phyloP scores from a whole-genome alignment of 2,797 vertebrate genomes.

The Chelonia mydas region DNA sequence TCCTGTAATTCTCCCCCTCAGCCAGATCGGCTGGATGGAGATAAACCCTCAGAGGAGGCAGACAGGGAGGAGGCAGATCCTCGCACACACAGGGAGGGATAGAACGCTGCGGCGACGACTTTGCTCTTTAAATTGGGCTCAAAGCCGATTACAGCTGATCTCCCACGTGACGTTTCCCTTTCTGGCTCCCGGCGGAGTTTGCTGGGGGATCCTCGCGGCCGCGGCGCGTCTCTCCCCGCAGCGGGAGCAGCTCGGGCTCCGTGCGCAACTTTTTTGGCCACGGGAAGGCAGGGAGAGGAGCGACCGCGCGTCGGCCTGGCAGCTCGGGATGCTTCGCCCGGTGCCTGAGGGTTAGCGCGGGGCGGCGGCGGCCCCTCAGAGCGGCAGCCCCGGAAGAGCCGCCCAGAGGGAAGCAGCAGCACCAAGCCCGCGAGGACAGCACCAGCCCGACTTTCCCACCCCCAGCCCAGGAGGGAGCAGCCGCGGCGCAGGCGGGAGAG shows the following conservation, averaged over 20 bases:
- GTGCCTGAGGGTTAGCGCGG: neutral
- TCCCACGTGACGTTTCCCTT: slow-evolving; percentile 81
- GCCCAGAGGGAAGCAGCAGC: neutral
- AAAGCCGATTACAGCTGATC: slow-evolving; percentile 90
- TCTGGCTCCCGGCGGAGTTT: slow-evolving; percentile 70
- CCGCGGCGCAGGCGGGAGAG: neutral
- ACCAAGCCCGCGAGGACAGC: neutral
- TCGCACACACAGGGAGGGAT: neutral
- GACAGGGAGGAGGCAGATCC: neutral
- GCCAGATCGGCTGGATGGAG: neutral
- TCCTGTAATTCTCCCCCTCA: neutral
- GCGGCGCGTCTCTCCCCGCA: slow-evolving; percentile 10
- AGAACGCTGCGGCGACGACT: slow-evolving; percentile 65
- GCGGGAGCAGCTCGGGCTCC: neutral
- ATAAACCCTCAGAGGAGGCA: neutral
- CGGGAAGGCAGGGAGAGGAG: neutral
- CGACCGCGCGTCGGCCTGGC: neutral
- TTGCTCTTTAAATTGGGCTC: slow-evolving; percentile 88
- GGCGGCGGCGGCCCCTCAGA: neutral
- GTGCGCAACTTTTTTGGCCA: slow-evolving; percentile 47
- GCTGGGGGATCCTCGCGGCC: slow-evolving; percentile 26
- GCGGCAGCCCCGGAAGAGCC: neutral
- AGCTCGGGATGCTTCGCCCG: neutral
- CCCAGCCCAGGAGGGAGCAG: neutral
- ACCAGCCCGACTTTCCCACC: neutral